These are phyloP conservation scores for Ormyrus pomaceus DNA, from an alignment of 2,888 invertebrate species.

Conservation along the genomic window DNA sequence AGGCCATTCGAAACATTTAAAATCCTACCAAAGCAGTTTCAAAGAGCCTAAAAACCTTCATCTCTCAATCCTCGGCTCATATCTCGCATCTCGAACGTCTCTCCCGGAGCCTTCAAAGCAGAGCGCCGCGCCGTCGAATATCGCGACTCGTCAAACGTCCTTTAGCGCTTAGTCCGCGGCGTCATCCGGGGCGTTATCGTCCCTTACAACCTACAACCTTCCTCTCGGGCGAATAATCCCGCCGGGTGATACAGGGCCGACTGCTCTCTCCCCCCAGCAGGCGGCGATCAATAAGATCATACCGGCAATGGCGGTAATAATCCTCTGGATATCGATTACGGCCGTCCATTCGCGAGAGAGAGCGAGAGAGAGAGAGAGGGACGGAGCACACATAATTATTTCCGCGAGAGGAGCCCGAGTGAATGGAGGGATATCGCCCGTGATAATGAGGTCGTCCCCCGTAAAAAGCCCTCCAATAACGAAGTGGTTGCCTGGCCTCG, in stretches of 20 bases:
- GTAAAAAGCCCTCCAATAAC: conserved; percentile 42
- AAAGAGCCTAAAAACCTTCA: too few species aligned
- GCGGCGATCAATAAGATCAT: not conserved
- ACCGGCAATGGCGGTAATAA: too few species aligned
- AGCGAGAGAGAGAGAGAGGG: too few species aligned
- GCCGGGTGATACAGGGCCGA: too few species aligned
- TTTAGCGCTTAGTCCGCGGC: too few species aligned
- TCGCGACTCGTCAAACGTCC: too few species aligned
- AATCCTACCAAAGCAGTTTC: too few species aligned
- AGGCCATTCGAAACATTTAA: too few species aligned
- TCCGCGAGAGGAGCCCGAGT: not conserved
- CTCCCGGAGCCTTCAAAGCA: not conserved
- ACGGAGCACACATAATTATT: conserved; percentile 22
- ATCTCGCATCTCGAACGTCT: not conserved
- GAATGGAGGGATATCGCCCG: not conserved
- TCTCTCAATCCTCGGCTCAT: too few species aligned
- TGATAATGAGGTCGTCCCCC: conserved; percentile 26
- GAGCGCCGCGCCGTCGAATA: too few species aligned
- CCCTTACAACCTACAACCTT: not conserved
- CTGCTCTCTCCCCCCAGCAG: not conserved
- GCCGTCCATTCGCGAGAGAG: not conserved
- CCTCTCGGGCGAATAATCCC: too few species aligned
- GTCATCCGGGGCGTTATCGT: not conserved
- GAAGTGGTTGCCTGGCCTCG: conserved; percentile 7
- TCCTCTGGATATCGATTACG: too few species aligned